Evolutionary conservation across 2,797 vertebrate genomes (phyloP).

Genomic region (Catharus ustulatus): DNA sequence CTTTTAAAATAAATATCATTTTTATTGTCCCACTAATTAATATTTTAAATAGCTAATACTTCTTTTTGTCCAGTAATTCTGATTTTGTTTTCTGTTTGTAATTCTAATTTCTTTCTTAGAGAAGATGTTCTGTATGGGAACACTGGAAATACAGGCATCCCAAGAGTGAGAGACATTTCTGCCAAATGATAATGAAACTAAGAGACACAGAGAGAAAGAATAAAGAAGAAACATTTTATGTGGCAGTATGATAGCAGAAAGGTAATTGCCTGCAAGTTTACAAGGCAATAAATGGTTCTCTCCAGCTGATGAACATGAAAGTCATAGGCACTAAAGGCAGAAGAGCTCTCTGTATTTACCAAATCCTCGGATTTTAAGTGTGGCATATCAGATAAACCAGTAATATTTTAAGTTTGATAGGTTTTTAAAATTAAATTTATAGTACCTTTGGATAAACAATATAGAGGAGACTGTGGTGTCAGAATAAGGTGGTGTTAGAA

Average conservation of each 20-base stretch:
- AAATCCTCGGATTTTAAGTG: constrained; percentile 11
- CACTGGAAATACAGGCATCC: background rate
- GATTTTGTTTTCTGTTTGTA: background rate
- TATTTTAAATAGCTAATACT: background rate
- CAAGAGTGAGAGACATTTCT: background rate
- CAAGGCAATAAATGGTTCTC: constrained; percentile 38
- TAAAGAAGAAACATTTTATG: background rate
- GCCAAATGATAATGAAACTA: background rate
- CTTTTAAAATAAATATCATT: background rate
- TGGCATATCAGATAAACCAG: background rate
- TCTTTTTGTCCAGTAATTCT: background rate
- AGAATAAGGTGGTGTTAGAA: background rate
- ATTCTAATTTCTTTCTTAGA: background rate
- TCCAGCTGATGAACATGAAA: constrained; percentile 4
- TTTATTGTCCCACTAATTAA: background rate
- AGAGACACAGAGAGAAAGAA: background rate
- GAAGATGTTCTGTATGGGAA: background rate
- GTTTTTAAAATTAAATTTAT: background rate
- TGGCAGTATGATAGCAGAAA: constrained; percentile 24
- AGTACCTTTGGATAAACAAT: background rate
- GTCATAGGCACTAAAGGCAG: background rate
- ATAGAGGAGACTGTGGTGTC: background rate
- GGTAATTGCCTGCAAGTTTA: constrained; percentile 52
- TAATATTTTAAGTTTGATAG: background rate
- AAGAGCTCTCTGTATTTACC: background rate